phyloP scores from a whole-genome alignment of 2,113 vertebrate genomes.

The Centrocercus urophasianus region DNA sequence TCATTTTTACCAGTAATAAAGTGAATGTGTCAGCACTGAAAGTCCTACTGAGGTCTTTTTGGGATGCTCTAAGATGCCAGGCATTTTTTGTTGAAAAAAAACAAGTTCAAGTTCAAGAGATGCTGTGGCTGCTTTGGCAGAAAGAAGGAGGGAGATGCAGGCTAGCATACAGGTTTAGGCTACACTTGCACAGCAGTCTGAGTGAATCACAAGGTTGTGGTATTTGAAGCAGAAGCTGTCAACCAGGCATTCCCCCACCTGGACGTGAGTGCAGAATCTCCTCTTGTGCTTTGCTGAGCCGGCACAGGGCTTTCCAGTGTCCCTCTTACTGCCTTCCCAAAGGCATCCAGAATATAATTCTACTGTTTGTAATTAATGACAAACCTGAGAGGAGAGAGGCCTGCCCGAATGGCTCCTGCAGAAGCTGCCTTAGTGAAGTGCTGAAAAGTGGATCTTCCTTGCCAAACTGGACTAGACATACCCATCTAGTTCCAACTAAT shows the following conservation, averaged over 20 bases:
- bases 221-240: background rate
- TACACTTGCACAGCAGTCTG: background rate
- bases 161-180: background rate
- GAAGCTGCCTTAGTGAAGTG: slow-evolving; percentile 8
- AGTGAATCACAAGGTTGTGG: background rate
- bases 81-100: background rate
- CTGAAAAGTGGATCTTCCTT: slow-evolving; percentile 6
- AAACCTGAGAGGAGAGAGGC: background rate
- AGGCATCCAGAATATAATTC: background rate
- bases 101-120: background rate
- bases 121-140: background rate
- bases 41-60: background rate
- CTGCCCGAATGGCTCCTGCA: background rate
- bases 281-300: background rate
- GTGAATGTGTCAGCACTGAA: background rate
- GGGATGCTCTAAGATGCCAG: background rate
- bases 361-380: background rate
- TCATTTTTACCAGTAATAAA: background rate
- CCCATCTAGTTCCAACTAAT: slow-evolving; percentile 24
- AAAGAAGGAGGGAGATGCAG: background rate
- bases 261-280: slow-evolving; percentile 16
- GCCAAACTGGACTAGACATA: slow-evolving; percentile 19
- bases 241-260: background rate
- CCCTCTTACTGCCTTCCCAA: background rate
- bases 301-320: background rate